Conservation (phyloP, 2,888 invertebrate species). For the Thymelicus acteon region DNA sequence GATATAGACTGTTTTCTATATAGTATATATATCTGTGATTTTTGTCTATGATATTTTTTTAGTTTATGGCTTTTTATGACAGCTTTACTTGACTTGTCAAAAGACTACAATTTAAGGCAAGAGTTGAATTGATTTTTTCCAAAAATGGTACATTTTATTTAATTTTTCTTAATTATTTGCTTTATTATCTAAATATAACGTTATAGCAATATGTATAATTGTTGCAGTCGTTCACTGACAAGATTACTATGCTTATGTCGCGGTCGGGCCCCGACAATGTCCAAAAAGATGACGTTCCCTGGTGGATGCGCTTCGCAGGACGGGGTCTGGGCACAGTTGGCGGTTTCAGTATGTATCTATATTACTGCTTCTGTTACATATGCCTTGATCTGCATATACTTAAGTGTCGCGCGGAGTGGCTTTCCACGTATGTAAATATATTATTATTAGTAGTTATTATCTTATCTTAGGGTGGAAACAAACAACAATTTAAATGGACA, state of each 20-base stretch:
- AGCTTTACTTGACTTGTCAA: constrained; percentile 48
- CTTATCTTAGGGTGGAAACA: constrained; percentile 12
- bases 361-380: constrained; percentile 23
- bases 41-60: too few species aligned
- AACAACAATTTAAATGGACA: constrained; percentile 20
- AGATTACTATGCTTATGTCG: constrained; percentile 91
- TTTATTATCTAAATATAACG: constrained; percentile 41
- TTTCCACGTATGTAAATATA: constrained; percentile 9
- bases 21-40: too few species aligned
- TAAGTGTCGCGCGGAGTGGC: not conserved
- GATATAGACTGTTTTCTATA: too few species aligned
- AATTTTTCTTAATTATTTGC: constrained; percentile 46
- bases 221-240: constrained; percentile 90
- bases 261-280: constrained; percentile 91
- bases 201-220: constrained; percentile 53
- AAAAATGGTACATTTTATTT: constrained; percentile 72
- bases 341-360: constrained; percentile 89
- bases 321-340: constrained; percentile 93
- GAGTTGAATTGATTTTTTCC: constrained; percentile 77
- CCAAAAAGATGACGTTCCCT: constrained; percentile 92
- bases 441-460: constrained; percentile 5
- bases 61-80: too few species aligned
- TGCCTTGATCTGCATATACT: not conserved
- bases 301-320: constrained; percentile 95
- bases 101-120: not conserved